Conservation (phyloP, 2,888 invertebrate species). For the Brachylomia viminalis region DNA sequence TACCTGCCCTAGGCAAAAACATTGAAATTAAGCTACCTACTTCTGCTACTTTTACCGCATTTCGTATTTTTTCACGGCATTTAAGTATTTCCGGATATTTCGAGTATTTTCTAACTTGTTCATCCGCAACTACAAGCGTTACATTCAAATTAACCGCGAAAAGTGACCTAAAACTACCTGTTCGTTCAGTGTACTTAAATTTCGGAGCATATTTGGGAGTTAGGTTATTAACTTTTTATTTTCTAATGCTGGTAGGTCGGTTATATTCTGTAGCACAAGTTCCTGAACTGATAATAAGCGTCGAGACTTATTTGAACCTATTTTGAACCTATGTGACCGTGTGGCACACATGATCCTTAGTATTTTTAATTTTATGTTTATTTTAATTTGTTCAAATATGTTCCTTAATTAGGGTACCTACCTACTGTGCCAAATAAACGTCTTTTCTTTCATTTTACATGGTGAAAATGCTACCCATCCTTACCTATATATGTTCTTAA, state of each 20-base stretch:
- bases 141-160: conserved; percentile 22
- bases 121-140: conserved; percentile 12
- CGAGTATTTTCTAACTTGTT: conserved; percentile 32
- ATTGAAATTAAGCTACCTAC: neutral
- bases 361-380: neutral
- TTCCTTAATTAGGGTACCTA: neutral
- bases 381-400: neutral
- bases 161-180: neutral
- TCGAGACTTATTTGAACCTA: neutral
- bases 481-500: neutral
- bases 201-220: conserved; percentile 1
- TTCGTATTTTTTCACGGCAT: conserved; percentile 30
- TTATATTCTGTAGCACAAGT: neutral
- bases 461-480: neutral
- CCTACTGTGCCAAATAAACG: no score
- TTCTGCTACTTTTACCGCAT: conserved; percentile 17
- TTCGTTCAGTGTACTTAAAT: no score
- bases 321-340: no score
- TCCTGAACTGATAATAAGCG: neutral
- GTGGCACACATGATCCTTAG: neutral
- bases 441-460: neutral
- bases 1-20: neutral
- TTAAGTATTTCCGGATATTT: conserved; percentile 32
- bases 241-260: neutral
- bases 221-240: neutral